Evolutionary conservation across 2,797 vertebrate genomes (phyloP), one percentile per base, ranked within the genome.

Genomic region (Tenualosa ilisha): DNA sequence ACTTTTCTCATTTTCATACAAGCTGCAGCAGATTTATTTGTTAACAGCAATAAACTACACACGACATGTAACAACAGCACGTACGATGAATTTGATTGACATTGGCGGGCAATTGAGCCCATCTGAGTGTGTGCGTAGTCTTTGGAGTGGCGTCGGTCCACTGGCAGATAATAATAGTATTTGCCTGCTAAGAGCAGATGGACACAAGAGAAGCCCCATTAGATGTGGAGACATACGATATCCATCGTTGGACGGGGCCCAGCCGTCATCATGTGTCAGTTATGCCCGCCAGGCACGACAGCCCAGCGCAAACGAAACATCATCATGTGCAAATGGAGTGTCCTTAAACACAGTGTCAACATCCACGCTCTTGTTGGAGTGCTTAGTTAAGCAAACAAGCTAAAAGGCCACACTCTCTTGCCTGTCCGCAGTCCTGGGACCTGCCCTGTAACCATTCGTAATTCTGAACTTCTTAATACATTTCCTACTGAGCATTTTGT

Each of bases 191-290:
- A 79, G 72, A 46, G 40, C 72, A 79, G 72, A 46, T 43, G 72
- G 37, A 79, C 20, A 46, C 6, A 9, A 79, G 37, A 79, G 17
- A 9, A 46, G 72, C 15, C 17, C 72, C 72, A 79, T 79, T 46
- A 79, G 20, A 79, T 79, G 5, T 43, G 26, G 72, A 20, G 72
- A 40, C 20, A 79, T 7, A 8, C 37, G 37, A 79, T 79, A 46
- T 40, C 43, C 72, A 22, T 79, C 72, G 17, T 40, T 79, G 72
- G 40, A 7, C 2, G 37, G 0, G 40, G 17, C 40, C 40, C 72
- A 46, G 72, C 72, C 72, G 6, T 46, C 72, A 46, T 79, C 72
- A 79, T 22, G 40, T 79, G 40, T 79, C 72, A 46, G 72, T 79
- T n/a, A 46, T 46, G 72, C 5, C 72, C 40, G 40, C 72, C 72